Conservation (phyloP, 1,140 invertebrate genomes). For the Holotrichia oblita region DNA sequence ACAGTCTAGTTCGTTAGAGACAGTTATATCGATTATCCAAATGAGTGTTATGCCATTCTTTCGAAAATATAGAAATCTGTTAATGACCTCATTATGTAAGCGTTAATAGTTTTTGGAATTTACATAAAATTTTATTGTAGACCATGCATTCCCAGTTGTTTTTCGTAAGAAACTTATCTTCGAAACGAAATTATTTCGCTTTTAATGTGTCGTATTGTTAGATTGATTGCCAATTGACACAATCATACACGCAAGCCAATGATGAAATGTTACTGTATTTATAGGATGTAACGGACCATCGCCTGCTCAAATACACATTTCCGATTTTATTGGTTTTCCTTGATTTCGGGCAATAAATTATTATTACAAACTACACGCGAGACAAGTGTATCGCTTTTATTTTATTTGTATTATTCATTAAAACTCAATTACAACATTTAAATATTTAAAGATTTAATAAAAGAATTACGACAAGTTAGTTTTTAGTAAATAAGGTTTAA, state of each 20-base stretch:
- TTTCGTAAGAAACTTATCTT: neutral
- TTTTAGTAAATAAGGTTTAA: too few relatives aligned
- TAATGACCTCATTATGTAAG: slow-evolving; percentile 12
- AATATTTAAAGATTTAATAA: too few relatives aligned
- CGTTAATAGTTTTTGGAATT: neutral
- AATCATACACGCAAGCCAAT: neutral
- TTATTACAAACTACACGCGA: too few relatives aligned
- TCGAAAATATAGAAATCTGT: neutral
- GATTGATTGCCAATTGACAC: neutral
- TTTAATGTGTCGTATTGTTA: neutral
- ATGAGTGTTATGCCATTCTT: neutral
- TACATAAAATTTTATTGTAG: neutral
- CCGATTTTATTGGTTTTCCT: too few relatives aligned
- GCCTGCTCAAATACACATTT: too few relatives aligned
- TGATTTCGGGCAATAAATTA: too few relatives aligned
- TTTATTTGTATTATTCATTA: too few relatives aligned
- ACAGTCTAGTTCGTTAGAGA: neutral
- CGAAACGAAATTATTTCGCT: neutral
- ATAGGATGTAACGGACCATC: too few relatives aligned
- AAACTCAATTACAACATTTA: too few relatives aligned
- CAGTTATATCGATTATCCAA: neutral
- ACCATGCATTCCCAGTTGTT: neutral
- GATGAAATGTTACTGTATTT: neutral
- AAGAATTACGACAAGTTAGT: too few relatives aligned
- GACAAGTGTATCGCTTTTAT: too few relatives aligned